Base-by-base conservation (phyloP, 2,113 vertebrate genomes). In the Hystrix cristata region DNA sequence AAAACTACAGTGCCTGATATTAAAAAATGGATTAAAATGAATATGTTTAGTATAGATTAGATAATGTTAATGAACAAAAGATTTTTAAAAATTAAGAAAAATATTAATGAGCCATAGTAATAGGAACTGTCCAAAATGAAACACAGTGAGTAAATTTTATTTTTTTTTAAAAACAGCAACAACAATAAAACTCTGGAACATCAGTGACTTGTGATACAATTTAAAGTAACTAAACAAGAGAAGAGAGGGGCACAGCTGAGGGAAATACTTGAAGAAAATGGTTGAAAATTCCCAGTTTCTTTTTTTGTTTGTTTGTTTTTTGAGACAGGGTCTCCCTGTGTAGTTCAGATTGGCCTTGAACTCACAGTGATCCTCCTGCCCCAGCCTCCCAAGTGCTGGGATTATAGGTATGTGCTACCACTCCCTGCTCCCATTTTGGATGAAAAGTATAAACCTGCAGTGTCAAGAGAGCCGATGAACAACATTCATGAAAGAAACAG, bases 401-500 rank as follows among this genome's bases (percentile, higher is more conserved):
- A 38, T 38, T 38, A 38, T 38, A 38, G 38, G 38, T 38, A 38
- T 38, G 38, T 38, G 38, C 38, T 38, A 38, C 38, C 38, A 38
- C 38, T 38, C 38, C 38, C 38, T 38, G 38, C 38, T 38, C 38
- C 38, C 38, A 38, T 38, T 38, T 80, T 57, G 84, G 34, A 64
- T 38, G 11, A 38, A 80, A 88, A 88, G 5, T 90, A 69, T 87
- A 74, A 91, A 74, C 25, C 5, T 19, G 31, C 12, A 67, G 0
- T 81, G 88, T 4, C 34, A 91, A 80, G 14, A 64, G 21, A 9
- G 10, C 55, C 43, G 55, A 5, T 67, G 29, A 92, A 5, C 21
- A 94, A 94, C 59, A 85, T 94, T 69, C 74, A 78, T 43, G 29
- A 55, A 81, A 46, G 53, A 94, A 86, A 91, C 7, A 8, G 25